Base-by-base conservation (phyloP, 2,797 vertebrate species). In the Sebastes elongatus region DNA sequence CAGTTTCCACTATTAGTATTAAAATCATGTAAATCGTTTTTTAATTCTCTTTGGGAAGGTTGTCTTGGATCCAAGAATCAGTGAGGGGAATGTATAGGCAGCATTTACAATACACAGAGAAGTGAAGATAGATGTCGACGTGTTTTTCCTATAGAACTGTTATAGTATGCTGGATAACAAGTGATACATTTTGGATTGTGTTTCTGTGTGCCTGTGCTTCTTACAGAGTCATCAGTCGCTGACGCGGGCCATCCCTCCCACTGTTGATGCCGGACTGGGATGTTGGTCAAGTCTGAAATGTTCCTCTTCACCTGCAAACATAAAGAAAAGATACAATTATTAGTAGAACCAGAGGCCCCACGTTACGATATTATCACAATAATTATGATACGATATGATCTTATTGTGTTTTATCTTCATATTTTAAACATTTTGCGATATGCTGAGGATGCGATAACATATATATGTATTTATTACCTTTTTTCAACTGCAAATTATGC, bases 211-310 rank as follows among this genome's bases (percentile, higher is more conserved):
- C 2, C 10, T 78, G 52, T 66, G 76, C 4, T 18, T 93, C 97
- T 97, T 96, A 99, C 98, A 0, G 97, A 97, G 90, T 99, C 98
- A 1, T 98, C 97, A 32, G 96, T 95, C 55, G 97, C 98, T 90
- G 97, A 96, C 27, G 96, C n/a, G 8, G 99, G 98, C 99, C 99
- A 99, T 69, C 99, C 99, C 27, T 99, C 99, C 99, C 99, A 99
- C 74, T 97, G 80, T 83, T 99, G 99, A 94, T 99, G 98, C 61
- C 98, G 97, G 78, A 99, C 98, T 66, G 97, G 98, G 94, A 99
- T 99, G 88, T 99, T 99, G 13, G 98, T 99, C 93, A 99, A 96
- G 93, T 99, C 99, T 88, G 97, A 99, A 72, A 99, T 93, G 82
- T 99, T 99, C 88, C 98, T 94, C 87, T 99, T 99, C 66, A 99